Base-by-base conservation (phyloP, 2,888 invertebrate genomes). In the Bruchidius siliquastri region DNA sequence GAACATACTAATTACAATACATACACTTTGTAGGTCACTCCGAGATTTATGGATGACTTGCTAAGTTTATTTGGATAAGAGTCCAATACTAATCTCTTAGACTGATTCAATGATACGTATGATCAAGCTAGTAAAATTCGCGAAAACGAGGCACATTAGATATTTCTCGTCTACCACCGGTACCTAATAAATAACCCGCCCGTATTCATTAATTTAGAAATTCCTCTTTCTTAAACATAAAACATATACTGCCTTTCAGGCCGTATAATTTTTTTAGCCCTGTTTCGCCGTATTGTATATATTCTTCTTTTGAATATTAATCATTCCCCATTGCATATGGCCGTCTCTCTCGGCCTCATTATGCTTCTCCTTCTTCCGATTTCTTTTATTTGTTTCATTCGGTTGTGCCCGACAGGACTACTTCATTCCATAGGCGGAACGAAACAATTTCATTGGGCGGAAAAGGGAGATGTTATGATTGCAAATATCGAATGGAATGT, bases 241-340 rank as follows among this genome's bases (percentile, higher is more conserved):
- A 75, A 75, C 72, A 73, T 73, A 75, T 73, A 75, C 73, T 67
- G 71, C 77, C 77, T 77, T 76, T 76, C 76, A 72, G 76, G 74
- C 77, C 76, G 76, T 77, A 78, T 76, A 74, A 76, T 79, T 79
- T 77, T 79, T 79, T 78, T 75, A 74, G 73, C 76, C 78, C 77
- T 80, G 77, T 77, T 78, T 78, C 69, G 76, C 76, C 73, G 78
- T 81, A 81, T 80, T 81, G 80, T 81, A 79, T 79, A 76, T 76
- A 76, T 77, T 75, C 78, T 78, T 74, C 77, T 82, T 82, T 81
- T 81, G 81, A 80, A 79, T 83, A 84, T 84, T 84, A 84, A 84
- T 84, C 84, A 84, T 83, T 79, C 76, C 78, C 76, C 74, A 76
- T 77, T 75, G 73, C 71, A 71, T 22, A 32, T 22, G 70, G 49